phyloP scores from a whole-genome alignment of 2,888 invertebrate species.

The Cheilosia impressa region DNA sequence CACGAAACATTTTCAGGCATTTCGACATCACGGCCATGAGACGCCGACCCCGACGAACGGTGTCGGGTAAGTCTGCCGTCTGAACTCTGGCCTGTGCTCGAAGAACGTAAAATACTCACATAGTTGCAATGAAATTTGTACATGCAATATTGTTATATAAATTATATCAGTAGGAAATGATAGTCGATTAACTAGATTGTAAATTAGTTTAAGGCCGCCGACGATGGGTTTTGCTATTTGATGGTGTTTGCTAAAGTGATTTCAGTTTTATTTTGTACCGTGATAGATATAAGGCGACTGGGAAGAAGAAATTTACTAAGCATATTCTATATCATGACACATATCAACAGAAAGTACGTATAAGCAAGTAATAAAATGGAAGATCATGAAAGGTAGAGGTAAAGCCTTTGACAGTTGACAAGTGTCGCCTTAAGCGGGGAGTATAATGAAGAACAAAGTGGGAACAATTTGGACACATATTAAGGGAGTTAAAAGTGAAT shows the following conservation, averaged over 20 bases:
- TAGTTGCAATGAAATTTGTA: neutral
- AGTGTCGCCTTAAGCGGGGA: too few relatives aligned
- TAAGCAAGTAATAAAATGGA: neutral
- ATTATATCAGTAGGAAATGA: conserved; percentile 37
- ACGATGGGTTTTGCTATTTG: conserved; percentile 1
- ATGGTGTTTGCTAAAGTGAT: neutral
- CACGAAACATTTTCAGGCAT: conserved; percentile 65
- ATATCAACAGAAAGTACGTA: neutral
- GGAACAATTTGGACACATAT: too few relatives aligned
- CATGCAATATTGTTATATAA: conserved; percentile 43
- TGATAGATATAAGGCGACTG: too few relatives aligned
- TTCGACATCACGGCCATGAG: conserved; percentile 63
- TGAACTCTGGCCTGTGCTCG: neutral
- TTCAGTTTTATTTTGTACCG: neutral
- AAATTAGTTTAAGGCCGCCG: conserved; percentile 19
- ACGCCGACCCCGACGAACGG: conserved; percentile 64
- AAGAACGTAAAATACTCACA: conserved; percentile 2
- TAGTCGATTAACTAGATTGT: too few relatives aligned
- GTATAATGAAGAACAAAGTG: too few relatives aligned
- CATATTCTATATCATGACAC: neutral
- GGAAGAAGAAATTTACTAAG: too few relatives aligned
- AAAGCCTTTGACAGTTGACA: too few relatives aligned
- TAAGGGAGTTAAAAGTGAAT: too few relatives aligned
- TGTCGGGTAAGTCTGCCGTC: conserved; percentile 39
- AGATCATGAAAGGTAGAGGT: too few relatives aligned